These are phyloP conservation scores for Lycodopsis pacificus DNA, from an alignment of 2,797 vertebrate genomes.

Conservation along the genomic window DNA sequence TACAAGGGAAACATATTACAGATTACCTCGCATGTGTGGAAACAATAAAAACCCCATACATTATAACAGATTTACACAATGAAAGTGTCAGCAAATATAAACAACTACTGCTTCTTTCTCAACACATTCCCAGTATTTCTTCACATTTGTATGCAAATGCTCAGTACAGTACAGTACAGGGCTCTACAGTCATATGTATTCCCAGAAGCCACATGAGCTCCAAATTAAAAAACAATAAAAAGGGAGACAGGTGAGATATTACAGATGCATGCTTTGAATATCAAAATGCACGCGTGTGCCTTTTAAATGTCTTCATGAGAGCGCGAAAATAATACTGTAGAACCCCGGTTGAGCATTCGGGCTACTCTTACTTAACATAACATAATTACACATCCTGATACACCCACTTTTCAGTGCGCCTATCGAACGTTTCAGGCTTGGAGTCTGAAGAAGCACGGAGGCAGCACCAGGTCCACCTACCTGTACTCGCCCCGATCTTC, in stretches of 20 bases:
- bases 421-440: constrained; percentile 27
- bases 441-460: constrained; percentile 46
- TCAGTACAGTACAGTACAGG: constrained; percentile 11
- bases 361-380: constrained; percentile 5
- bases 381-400: constrained; percentile 29
- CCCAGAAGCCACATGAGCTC: not conserved
- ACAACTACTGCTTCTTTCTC: not conserved
- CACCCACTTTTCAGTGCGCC: not conserved
- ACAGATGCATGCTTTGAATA: not conserved
- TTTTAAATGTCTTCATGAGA: not conserved
- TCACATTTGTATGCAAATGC: constrained; percentile 9
- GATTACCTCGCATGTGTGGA: constrained; percentile 99
- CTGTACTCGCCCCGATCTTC: constrained; percentile 90
- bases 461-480: constrained; percentile 87
- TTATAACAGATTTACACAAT: constrained; percentile 8
- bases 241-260: not conserved
- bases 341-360: constrained; percentile 21
- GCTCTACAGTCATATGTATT: constrained; percentile 26
- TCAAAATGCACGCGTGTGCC: not conserved
- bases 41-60: constrained; percentile 75
- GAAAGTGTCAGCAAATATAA: constrained; percentile 9
- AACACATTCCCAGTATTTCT: constrained; percentile 12
- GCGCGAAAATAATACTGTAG: constrained; percentile 5
- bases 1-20: constrained; percentile 99
- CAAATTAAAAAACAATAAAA: constrained; percentile 8